These are phyloP conservation scores for Psophia crepitans DNA, from an alignment of 2,113 vertebrate species.

Conservation along the genomic window DNA sequence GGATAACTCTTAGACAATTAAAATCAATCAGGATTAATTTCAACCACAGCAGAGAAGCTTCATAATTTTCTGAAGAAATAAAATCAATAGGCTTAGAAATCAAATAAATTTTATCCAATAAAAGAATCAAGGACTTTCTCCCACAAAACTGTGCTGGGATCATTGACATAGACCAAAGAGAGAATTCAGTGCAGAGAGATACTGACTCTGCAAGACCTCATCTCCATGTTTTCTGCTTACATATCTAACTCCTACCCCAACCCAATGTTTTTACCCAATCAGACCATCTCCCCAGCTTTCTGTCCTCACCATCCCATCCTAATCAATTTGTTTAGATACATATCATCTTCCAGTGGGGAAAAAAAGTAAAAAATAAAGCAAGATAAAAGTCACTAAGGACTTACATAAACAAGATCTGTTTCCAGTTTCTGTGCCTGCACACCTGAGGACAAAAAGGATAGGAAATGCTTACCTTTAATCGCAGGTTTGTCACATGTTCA, in stretches of 20 bases:
- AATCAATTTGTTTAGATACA: neutral
- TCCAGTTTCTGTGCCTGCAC: neutral
- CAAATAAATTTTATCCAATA: neutral
- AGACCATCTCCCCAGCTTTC: neutral
- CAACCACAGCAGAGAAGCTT: neutral
- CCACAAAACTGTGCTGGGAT: accelerated
- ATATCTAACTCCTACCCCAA: neutral
- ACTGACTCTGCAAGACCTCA: neutral
- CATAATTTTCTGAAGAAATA: neutral
- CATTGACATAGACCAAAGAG: neutral
- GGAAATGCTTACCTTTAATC: neutral
- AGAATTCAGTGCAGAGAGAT: neutral
- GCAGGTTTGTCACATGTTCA: neutral
- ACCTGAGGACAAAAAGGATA: neutral
- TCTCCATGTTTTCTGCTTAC: neutral
- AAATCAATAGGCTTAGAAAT: neutral
- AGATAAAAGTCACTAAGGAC: neutral
- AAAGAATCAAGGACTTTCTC: neutral
- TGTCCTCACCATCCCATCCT: neutral
- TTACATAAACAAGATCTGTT: neutral
- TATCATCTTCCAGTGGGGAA: neutral
- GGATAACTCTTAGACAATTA: neutral
- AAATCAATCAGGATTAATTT: neutral
- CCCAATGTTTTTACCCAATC: neutral
- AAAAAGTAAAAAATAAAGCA: neutral